phyloP scores from a whole-genome alignment of 2,888 invertebrate species.

The Cerastis leucographa region DNA sequence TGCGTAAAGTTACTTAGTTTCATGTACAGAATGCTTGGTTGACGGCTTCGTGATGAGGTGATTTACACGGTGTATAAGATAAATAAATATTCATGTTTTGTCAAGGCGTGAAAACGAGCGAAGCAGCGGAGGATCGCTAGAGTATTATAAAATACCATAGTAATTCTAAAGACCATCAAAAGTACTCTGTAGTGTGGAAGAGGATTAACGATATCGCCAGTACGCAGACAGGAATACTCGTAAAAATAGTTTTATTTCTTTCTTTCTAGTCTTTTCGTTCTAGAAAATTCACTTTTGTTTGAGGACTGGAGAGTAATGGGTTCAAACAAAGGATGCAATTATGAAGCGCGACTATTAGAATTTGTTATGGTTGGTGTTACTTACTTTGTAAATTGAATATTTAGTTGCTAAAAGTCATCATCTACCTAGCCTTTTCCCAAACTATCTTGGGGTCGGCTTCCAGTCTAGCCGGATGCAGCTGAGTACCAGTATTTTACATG shows the following conservation, averaged over 20 bases:
- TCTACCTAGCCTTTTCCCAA: no score
- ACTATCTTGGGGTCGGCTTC: no score
- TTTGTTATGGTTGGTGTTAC: constrained; percentile 33
- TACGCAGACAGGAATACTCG: constrained; percentile 76
- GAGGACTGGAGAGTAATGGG: constrained; percentile 63
- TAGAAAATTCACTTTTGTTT: constrained; percentile 76
- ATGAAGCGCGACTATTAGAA: constrained; percentile 56
- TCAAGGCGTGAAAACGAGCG: not conserved
- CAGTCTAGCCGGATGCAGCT: no score
- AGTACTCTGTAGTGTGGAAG: constrained; percentile 72
- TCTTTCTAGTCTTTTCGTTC: constrained; percentile 70
- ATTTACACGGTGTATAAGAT: no score
- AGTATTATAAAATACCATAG: constrained; percentile 70
- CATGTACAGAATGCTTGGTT: no score
- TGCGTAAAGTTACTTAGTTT: no score
- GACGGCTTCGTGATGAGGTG: no score
- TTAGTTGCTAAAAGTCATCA: not conserved
- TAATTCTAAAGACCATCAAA: constrained; percentile 77
- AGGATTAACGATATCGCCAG: constrained; percentile 80
- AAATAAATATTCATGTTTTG: not conserved
- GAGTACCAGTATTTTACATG: no score
- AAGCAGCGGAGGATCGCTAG: constrained; percentile 18
- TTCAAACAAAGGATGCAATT: constrained; percentile 64
- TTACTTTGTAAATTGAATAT: constrained; percentile 23
- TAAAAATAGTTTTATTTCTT: constrained; percentile 75